These are phyloP conservation scores for Meiosimyza platycephala DNA, from an alignment of 2,888 invertebrate species.

Conservation along the genomic window DNA sequence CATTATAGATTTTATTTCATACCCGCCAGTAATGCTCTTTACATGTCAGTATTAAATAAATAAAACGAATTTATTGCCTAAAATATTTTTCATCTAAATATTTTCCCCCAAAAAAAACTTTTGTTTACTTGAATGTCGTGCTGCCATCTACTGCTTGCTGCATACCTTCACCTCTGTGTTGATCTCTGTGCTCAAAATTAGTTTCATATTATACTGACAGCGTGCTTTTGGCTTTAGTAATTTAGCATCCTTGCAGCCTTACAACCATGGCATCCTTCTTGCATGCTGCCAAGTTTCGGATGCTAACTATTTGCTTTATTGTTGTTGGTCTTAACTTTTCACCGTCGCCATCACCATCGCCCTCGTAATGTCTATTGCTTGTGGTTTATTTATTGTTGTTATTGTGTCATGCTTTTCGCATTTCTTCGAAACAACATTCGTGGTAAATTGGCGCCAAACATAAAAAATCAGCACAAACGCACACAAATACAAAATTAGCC, in stretches of 20 bases:
- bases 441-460: slow-evolving; percentile 28
- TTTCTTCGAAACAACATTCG: background rate
- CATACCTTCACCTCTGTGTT: slow-evolving; percentile 9
- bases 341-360: too few species aligned
- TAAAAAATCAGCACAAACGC: background rate
- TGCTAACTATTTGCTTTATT: too few species aligned
- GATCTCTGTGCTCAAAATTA: slow-evolving; percentile 7
- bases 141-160: background rate
- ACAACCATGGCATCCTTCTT: too few species aligned
- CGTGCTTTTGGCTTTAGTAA: background rate
- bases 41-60: too few species aligned
- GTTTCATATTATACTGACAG: background rate
- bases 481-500: slow-evolving; percentile 1
- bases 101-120: background rate
- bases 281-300: too few species aligned
- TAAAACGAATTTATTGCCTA: background rate
- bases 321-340: too few species aligned
- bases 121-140: background rate
- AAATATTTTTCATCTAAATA: background rate
- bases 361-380: too few species aligned
- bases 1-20: too few species aligned
- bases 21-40: too few species aligned
- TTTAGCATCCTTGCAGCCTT: background rate
- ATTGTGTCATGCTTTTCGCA: too few species aligned
- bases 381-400: too few species aligned